Conservation (phyloP, 2,797 vertebrate species). For the Rousettus madagascariensis region DNA sequence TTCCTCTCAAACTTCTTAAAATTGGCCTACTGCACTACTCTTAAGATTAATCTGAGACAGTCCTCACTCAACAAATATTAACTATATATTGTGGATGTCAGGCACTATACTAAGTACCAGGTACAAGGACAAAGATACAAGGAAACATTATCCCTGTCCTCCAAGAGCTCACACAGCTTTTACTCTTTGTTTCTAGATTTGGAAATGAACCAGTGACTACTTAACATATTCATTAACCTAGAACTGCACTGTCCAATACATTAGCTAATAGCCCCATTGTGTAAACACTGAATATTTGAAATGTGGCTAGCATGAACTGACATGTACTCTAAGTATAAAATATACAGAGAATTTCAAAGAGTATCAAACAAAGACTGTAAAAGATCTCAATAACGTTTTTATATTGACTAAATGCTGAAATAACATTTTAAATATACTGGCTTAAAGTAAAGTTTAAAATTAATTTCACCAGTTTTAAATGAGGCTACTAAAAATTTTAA, state of each 20-base stretch:
- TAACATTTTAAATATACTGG: constrained; percentile 28
- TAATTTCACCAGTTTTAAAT: constrained; percentile 37
- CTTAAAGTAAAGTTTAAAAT: constrained; percentile 33
- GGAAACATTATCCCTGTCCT: neutral
- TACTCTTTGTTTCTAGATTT: neutral
- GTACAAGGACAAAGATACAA: neutral
- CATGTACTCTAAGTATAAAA: neutral
- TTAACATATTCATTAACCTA: neutral
- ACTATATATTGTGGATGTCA: neutral
- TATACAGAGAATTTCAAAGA: neutral
- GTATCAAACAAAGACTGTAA: constrained; percentile 21
- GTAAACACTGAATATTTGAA: neutral
- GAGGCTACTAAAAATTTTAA: neutral
- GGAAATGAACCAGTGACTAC: neutral
- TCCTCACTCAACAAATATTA: constrained; percentile 20
- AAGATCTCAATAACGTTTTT: constrained; percentile 23
- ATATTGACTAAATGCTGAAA: neutral
- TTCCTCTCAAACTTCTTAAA: neutral
- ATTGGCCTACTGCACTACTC: neutral
- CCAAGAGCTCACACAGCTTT: neutral
- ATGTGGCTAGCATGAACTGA: constrained; percentile 10
- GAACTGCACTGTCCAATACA: neutral
- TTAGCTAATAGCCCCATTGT: neutral
- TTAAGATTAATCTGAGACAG: neutral
- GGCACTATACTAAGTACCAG: neutral